Evolutionary conservation across 2,888 invertebrate species (phyloP), one percentile per base, ranked within the genome.

Genomic region (Phragmatobia fuliginosa): DNA sequence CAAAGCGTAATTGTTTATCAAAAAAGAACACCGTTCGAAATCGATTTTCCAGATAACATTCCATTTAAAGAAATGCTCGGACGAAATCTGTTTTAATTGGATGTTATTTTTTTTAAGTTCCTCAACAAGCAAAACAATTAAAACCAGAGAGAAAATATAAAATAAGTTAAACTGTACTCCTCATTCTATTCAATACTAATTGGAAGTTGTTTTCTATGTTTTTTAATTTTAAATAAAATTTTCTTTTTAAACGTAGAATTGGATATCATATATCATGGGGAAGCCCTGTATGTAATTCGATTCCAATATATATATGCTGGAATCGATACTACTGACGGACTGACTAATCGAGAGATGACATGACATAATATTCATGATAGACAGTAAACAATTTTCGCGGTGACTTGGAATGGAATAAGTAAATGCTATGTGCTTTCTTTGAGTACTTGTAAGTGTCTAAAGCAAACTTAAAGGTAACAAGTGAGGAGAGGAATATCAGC

Each of bases 21-120:
- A 32, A 21, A 21, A 10, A 62, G 21, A 31, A 38, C n/a, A 49
- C 6, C 52, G 16, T 63, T 63, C 32, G 11, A 63, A 63, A 49
- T n/a, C 49, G 52, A 52, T 64, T 33, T 64, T 14, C n/a, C 25
- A 52, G 7, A 41, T 62, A 28, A 62, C 28, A 38, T 38, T 18
- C 10, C 2, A 36, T 64, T 71, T 64, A 72, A 74, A 66, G 11
- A 68, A 52, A 25, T 14, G 52, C 52, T 52, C 4, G 52, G 25
- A 25, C 3, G 11, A 25, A 52, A 25, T 25, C 25, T 52, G 0
- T 52, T 52, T 52, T 52, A 52, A 52, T 52, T 25, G 52, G 25
- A 52, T 25, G 25, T 3, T 21, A 45, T 45, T 49, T 11, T 52
- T 41, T n/a, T 52, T 16, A 7, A 56, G 16, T 56, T 56, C 28